Percentiles rank a stretch among this genome's conserved stretches.
phyloP scores from a whole-genome alignment of 1,140 invertebrate genomes.

The Alviniconcha marisindica region DNA sequence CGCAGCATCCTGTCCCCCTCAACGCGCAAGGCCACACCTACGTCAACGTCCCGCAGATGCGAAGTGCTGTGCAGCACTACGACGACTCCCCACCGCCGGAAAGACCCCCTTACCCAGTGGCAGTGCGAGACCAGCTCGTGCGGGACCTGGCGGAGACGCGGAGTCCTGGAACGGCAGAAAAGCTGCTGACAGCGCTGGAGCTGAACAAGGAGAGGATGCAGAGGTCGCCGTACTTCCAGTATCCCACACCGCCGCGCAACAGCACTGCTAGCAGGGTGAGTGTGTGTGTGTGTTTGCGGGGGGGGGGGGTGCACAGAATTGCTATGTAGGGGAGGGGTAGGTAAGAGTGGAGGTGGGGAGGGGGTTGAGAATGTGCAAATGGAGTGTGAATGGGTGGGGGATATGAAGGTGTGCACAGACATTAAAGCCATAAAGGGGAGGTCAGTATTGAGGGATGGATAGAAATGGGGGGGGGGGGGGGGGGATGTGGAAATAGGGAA shows the following conservation, averaged over 20 bases:
- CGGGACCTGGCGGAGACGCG: slow-evolving; percentile 62
- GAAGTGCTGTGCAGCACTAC: slow-evolving; percentile 17
- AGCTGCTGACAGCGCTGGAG: slow-evolving; percentile 57
- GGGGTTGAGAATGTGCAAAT: too few relatives aligned
- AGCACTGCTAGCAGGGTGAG: slow-evolving; percentile 33
- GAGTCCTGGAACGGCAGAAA: slow-evolving; percentile 61
- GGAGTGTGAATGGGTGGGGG: too few relatives aligned
- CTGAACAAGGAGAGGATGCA: slow-evolving; percentile 57
- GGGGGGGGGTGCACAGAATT: too few relatives aligned
- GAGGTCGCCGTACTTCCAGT: slow-evolving; percentile 62
- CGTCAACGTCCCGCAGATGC: slow-evolving; percentile 54
- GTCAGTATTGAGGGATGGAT: too few relatives aligned
- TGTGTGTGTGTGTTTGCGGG: too few relatives aligned
- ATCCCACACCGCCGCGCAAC: slow-evolving; percentile 54
- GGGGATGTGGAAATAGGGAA: too few relatives aligned
- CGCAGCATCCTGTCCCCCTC: slow-evolving; percentile 21
- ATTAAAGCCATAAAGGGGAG: too few relatives aligned
- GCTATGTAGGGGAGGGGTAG: too few relatives aligned
- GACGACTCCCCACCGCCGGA: slow-evolving; percentile 48
- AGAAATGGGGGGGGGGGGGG: too few relatives aligned
- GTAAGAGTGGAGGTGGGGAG: too few relatives aligned
- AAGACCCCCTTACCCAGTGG: slow-evolving; percentile 63
- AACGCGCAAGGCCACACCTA: slow-evolving; percentile 54
- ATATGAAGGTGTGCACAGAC: too few relatives aligned
- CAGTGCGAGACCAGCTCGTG: slow-evolving; percentile 59